phyloP scores from a whole-genome alignment of 2,888 invertebrate species.

The Cephalotes varians region DNA sequence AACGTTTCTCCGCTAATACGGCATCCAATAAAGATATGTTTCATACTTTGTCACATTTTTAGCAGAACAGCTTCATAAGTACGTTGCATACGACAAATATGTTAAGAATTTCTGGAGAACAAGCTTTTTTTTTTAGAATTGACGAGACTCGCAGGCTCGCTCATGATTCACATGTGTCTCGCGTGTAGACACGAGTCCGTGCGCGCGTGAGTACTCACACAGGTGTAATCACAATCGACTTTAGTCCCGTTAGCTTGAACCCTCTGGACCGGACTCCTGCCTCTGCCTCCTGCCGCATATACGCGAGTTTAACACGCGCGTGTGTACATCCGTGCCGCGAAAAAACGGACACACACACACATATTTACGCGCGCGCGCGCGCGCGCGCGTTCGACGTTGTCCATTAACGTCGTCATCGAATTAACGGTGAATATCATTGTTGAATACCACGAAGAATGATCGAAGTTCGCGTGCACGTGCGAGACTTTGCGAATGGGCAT shows the following conservation, averaged over 20 bases:
- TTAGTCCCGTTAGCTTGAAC: constrained; percentile 83
- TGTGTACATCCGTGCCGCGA: constrained; percentile 53
- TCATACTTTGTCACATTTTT: neutral
- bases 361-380: neutral
- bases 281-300: constrained; percentile 60
- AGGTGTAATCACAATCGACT: constrained; percentile 73
- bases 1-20: neutral
- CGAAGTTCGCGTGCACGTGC: constrained; percentile 21
- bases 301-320: constrained; percentile 51
- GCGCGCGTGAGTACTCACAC: constrained; percentile 57
- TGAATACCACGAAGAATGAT: constrained; percentile 58
- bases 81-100: neutral
- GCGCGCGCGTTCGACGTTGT: constrained; percentile 53
- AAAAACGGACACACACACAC: constrained; percentile 63
- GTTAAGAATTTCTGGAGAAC: neutral
- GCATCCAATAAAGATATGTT: neutral
- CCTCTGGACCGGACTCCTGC: constrained; percentile 78
- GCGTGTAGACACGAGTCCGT: constrained; percentile 57
- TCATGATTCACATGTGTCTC: constrained; percentile 35
- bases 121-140: neutral
- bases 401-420: constrained; percentile 66
- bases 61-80: too few species aligned
- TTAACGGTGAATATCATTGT: constrained; percentile 78
- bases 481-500: neutral
- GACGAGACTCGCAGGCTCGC: constrained; percentile 33